Conservation (phyloP, 2,113 vertebrate species). For the Eolophus roseicapilla region DNA sequence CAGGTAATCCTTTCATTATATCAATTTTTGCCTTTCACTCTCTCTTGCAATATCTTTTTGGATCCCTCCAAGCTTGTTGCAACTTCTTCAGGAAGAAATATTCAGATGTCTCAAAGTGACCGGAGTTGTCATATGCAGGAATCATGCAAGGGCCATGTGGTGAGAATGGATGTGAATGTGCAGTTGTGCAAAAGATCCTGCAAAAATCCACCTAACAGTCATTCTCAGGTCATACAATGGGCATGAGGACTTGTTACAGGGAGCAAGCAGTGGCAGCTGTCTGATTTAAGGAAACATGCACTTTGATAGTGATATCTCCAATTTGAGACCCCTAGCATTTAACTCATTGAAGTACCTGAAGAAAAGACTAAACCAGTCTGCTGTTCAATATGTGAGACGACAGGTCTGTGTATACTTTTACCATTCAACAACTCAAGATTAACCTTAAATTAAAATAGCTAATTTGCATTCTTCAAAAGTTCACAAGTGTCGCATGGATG, state of each 20-base stretch:
- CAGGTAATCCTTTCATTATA: background rate
- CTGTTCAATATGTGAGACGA: background rate
- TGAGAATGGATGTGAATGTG: background rate
- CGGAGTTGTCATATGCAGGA: background rate
- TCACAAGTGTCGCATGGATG: background rate
- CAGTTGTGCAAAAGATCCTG: background rate
- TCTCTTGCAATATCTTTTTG: background rate
- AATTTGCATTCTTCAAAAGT: background rate
- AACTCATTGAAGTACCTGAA: background rate
- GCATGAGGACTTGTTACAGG: background rate
- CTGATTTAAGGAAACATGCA: background rate
- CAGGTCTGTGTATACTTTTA: background rate
- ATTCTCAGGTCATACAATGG: background rate
- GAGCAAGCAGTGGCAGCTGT: background rate
- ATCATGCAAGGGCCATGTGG: fast-evolving
- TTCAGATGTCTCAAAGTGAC: background rate
- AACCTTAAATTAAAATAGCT: background rate
- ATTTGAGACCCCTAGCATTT: background rate
- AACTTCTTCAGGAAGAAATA: background rate
- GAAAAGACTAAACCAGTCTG: background rate
- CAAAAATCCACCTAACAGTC: background rate
- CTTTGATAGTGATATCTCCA: background rate
- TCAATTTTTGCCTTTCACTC: background rate
- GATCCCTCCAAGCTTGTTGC: background rate
- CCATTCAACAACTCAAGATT: background rate